Base-by-base conservation (phyloP, 2,113 vertebrate species). In the Aegotheles bennettii region DNA sequence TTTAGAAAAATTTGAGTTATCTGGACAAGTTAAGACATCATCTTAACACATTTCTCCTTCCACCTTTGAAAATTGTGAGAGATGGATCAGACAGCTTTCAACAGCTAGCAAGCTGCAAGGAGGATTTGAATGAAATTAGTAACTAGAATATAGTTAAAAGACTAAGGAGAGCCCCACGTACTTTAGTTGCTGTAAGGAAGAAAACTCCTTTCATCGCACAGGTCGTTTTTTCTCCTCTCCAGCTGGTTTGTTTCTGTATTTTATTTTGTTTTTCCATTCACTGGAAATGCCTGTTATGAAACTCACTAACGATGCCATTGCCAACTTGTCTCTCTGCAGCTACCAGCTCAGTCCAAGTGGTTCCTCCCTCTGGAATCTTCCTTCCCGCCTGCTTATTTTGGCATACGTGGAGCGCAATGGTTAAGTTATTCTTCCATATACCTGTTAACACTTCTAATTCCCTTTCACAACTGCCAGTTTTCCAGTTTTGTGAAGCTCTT, bases 381-480 rank as follows among this genome's bases (percentile, higher is more conserved):
- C 33, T 83, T 87, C 33, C 84, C 4, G 3, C 1, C 0, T 17
- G 19, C 29, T n/a, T 10, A 20, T 87, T 85, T 61, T 42, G 35
- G 33, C 56, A 15, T 53, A 16, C 3, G 3, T 50, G 60, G 80
- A 87, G 43, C 18, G 67, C 47, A 95, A 33, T 69, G 57, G 56
- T 85, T 81, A 65, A 36, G 16, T 47, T 89, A 91, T 96, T 89
- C 36, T 75, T 88, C 81, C 50, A 18, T 84, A 67, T 51, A 75
- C 61, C 75, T 90, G 84, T 94, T 96, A 95, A 82, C 92, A 64
- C 76, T 76, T 90, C 38, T 42, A 83, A 78, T 92, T 84, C 76
- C 51, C 94, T 94, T 96, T 94, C 88, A 82, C 86, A 95, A 48
- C 78, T 96, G 81, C 57, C 69, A 53, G n/a, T 81, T 91, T 88